phyloP scores from a whole-genome alignment of 2,113 vertebrate species.

The Crotalus helleri region DNA sequence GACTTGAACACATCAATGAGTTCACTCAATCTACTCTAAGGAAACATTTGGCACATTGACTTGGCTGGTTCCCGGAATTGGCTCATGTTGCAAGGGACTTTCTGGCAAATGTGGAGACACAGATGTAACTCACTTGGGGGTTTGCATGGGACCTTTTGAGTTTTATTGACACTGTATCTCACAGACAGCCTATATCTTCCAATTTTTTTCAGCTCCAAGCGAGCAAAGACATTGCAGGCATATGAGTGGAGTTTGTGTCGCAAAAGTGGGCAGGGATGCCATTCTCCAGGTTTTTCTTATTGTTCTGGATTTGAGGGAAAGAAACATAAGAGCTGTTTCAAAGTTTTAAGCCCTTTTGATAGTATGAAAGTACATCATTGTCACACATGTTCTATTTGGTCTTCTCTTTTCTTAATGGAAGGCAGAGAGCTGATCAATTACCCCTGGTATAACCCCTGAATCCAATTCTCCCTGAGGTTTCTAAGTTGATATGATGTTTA shows the following conservation, averaged over 20 bases:
- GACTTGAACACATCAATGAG: background rate
- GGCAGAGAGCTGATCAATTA: background rate
- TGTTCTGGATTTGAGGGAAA: background rate
- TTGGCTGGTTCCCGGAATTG: background rate
- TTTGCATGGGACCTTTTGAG: background rate
- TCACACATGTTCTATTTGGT: background rate
- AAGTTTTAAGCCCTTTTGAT: background rate
- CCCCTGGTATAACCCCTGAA: background rate
- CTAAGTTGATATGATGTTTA: background rate
- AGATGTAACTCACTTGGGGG: background rate
- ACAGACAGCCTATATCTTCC: background rate
- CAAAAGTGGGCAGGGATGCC: background rate
- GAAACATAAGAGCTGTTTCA: background rate
- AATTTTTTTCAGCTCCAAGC: background rate
- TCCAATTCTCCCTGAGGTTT: background rate
- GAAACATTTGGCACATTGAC: background rate
- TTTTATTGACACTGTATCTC: background rate
- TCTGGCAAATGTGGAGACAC: background rate
- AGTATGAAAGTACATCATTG: background rate
- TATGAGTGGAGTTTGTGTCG: background rate
- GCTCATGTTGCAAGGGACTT: background rate
- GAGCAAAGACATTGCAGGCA: background rate
- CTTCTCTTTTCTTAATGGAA: background rate
- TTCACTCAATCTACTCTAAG: background rate
- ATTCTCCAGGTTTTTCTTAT: background rate